Evolutionary conservation across 53 echinoderm and acorn worm species (phyloP).

Genomic region (Patiria pectinifera): DNA sequence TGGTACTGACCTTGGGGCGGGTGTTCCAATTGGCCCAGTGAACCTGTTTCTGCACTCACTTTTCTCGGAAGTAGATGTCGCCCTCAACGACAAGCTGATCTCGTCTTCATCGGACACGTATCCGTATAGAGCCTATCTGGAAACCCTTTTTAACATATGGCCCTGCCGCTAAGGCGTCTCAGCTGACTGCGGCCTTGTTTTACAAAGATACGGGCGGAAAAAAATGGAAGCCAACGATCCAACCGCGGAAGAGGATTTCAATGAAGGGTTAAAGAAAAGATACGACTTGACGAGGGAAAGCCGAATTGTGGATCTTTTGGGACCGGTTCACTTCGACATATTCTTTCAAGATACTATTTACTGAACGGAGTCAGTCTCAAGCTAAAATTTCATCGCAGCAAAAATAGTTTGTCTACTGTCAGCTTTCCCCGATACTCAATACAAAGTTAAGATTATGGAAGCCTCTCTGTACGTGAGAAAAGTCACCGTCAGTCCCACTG

Average conservation of each 20-base stretch:
- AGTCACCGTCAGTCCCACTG: too few species aligned
- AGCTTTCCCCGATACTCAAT: neutral
- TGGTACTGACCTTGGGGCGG: conserved; percentile 68
- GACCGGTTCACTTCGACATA: conserved; percentile 73
- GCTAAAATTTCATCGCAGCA: conserved; percentile 71
- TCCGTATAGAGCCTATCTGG: conserved; percentile 62
- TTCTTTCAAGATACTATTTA: conserved; percentile 70
- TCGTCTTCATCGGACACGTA: conserved; percentile 63
- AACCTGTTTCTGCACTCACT: too few species aligned
- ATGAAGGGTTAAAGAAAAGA: conserved; percentile 52
- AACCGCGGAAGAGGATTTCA: neutral
- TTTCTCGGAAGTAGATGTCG: too few species aligned
- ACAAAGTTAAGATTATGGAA: too few species aligned
- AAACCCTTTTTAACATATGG: conserved; percentile 70
- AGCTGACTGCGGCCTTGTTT: neutral
- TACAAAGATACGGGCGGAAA: conserved; percentile 61
- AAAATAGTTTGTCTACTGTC: too few species aligned
- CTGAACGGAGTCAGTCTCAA: conserved; percentile 71
- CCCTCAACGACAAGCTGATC: conserved; percentile 68
- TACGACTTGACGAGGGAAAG: conserved; percentile 28
- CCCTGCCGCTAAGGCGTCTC: conserved; percentile 68
- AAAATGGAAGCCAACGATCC: too few species aligned
- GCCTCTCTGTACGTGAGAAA: too few species aligned
- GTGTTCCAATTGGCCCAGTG: too few species aligned
- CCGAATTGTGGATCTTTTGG: conserved; percentile 62